These are phyloP conservation scores for Gortyna flavago DNA, from an alignment of 2,888 invertebrate species.

Conservation along the genomic window DNA sequence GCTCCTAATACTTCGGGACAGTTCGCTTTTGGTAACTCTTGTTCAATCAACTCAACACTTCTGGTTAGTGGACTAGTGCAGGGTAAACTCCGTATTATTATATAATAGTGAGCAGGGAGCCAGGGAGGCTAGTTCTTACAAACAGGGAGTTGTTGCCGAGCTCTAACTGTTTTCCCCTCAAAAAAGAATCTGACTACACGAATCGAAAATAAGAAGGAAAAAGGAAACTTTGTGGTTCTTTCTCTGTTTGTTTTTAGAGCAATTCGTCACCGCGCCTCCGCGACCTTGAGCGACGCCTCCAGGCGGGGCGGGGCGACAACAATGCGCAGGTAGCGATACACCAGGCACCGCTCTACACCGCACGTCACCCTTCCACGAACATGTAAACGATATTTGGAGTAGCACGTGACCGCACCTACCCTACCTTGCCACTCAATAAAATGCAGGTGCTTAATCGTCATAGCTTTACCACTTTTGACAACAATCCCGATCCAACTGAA, in stretches of 20 bases:
- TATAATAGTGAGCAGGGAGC: not conserved
- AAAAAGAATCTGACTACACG: not conserved
- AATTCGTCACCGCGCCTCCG: conserved; percentile 22
- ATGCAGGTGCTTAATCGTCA: not conserved
- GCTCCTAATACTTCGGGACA: not conserved
- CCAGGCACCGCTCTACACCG: not conserved
- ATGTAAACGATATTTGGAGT: not conserved
- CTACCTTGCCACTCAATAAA: not conserved
- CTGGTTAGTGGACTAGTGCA: not conserved
- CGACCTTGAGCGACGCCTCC: conserved; percentile 28
- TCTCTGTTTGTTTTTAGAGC: conserved; percentile 2
- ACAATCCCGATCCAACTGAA: not conserved
- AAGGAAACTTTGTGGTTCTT: not conserved
- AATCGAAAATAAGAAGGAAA: not conserved
- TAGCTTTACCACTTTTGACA: not conserved
- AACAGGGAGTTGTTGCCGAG: not conserved
- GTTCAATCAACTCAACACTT: not conserved
- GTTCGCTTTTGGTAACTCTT: not conserved
- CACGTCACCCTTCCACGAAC: conserved; percentile 7
- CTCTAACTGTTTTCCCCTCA: not conserved
- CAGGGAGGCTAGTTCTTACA: not conserved
- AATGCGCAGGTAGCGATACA: conserved; percentile 47
- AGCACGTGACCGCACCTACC: not conserved
- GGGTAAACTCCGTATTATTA: not conserved
- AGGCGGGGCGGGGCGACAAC: not conserved